Percentiles rank a stretch among this genome's conserved stretches.
phyloP scores from a whole-genome alignment of 2,113 vertebrate species.

The Tautogolabrus adspersus region DNA sequence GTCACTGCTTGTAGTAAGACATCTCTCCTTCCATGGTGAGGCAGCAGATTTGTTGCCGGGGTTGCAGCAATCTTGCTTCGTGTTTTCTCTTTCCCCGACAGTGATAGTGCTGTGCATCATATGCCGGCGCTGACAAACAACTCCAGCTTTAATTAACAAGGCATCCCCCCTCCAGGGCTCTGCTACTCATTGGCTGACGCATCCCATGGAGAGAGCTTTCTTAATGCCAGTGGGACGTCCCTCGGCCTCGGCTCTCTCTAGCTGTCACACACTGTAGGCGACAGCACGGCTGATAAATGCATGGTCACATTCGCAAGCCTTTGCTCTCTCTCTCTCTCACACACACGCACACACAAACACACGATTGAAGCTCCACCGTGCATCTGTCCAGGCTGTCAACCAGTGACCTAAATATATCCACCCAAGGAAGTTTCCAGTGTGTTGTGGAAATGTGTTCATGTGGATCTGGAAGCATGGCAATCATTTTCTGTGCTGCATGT shows the following conservation, averaged over 20 bases:
- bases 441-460: conserved; percentile 37
- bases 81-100: conserved; percentile 59
- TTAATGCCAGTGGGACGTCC: conserved; percentile 73
- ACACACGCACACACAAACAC: conserved; percentile 21
- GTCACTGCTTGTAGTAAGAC: conserved; percentile 46
- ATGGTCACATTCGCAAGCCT: conserved; percentile 46
- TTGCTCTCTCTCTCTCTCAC: conserved; percentile 9
- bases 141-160: conserved; percentile 77
- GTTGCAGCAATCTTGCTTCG: conserved; percentile 60
- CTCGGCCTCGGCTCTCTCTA: conserved; percentile 49
- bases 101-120: conserved; percentile 70
- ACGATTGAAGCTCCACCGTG: conserved; percentile 27
- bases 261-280: conserved; percentile 63
- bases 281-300: conserved; percentile 64
- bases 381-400: conserved; percentile 63
- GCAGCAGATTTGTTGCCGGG: conserved; percentile 71
- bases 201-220: conserved; percentile 71
- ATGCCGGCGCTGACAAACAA: conserved; percentile 72
- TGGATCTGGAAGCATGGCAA: conserved; percentile 17
- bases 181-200: conserved; percentile 63
- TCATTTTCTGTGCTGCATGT: conserved; percentile 12
- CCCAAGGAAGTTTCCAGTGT: conserved; percentile 48
- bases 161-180: conserved; percentile 55
- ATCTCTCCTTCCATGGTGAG: conserved; percentile 58
- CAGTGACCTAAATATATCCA: conserved; percentile 74